These are phyloP conservation scores for Heliconius aoede DNA, from an alignment of 2,888 invertebrate genomes.

Conservation along the genomic window DNA sequence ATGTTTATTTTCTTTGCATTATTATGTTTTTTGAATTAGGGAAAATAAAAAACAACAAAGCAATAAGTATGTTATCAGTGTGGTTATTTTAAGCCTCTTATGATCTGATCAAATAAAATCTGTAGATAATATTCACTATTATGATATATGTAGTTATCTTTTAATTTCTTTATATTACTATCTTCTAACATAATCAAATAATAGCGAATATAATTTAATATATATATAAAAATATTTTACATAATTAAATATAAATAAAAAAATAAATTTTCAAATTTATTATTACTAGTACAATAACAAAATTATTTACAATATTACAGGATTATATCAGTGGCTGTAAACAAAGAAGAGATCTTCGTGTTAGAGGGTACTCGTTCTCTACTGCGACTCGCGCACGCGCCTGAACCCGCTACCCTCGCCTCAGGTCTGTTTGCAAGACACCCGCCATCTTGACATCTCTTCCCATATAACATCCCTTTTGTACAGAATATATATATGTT, in stretches of 20 bases:
- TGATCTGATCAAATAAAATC: neutral
- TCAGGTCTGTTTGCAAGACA: slow-evolving; percentile 63
- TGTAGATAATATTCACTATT: neutral
- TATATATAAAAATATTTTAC: too few species aligned
- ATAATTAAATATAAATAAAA: neutral
- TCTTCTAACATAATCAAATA: too few species aligned
- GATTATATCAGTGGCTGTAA: slow-evolving; percentile 84
- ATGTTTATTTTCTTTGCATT: too few species aligned
- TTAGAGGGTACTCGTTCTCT: slow-evolving; percentile 91
- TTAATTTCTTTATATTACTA: neutral
- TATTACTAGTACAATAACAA: neutral
- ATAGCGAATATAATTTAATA: too few species aligned
- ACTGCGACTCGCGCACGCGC: slow-evolving; percentile 89
- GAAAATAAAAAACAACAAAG: neutral
- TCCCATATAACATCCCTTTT: neutral
- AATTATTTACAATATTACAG: slow-evolving; percentile 57
- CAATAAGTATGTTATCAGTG: neutral
- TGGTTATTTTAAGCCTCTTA: neutral
- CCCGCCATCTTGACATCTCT: neutral
- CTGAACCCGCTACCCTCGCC: slow-evolving; percentile 84
- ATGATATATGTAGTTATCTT: neutral
- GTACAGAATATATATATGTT: neutral
- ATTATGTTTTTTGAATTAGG: too few species aligned
- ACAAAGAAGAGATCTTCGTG: slow-evolving; percentile 91
- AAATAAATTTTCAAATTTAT: neutral